Evolutionary conservation across 2,113 vertebrate species (phyloP), one percentile per base, ranked within the genome.

Genomic region (Coregonus clupeaformis): DNA sequence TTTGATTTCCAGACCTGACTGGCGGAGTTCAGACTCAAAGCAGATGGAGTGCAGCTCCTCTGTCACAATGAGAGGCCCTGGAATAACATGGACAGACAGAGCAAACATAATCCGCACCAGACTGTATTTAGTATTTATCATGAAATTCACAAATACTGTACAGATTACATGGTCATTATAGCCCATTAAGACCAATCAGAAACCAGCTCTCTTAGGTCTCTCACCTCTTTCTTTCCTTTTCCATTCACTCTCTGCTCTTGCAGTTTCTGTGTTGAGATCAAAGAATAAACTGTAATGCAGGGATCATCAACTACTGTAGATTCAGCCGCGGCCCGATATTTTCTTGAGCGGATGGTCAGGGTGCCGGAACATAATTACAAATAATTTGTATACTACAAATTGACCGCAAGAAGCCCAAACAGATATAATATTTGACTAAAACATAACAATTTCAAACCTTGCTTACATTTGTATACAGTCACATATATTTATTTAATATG

Each of bases 41-140:
- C 94, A 95, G 74, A 99, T 94, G 0, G 95, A 97, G 84, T 99
- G 98, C 62, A 99, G 96, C 65, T 99, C 98, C 90, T 99, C 97
- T 0, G 97, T 98, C 79, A 99, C 97, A 9, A 98, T 96, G 65
- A 99, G 94, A 27, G 97, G 97, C 16, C 95, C 98, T 99, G 89
- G 0, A 74, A 30, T 55, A 0, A 76, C 20, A 79, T 47, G 57
- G 32, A 68, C 62, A 63, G 24, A 71, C 62, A 36, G 52, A 60
- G 20, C n/a, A 75, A 22, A 70, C 27, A 68, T 27, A 24, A 29
- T 42, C 36, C 9, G 9, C 36, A 42, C 36, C 36, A 42, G 49
- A 52, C 6, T 52, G 49, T 18, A 52, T 16, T 52, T 18, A 52
- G 6, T 52, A 52, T 1, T 5, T 0, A 18, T 18, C 16, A 52